Base-by-base conservation (phyloP, 2,113 vertebrate genomes). In the Fulica atra region DNA sequence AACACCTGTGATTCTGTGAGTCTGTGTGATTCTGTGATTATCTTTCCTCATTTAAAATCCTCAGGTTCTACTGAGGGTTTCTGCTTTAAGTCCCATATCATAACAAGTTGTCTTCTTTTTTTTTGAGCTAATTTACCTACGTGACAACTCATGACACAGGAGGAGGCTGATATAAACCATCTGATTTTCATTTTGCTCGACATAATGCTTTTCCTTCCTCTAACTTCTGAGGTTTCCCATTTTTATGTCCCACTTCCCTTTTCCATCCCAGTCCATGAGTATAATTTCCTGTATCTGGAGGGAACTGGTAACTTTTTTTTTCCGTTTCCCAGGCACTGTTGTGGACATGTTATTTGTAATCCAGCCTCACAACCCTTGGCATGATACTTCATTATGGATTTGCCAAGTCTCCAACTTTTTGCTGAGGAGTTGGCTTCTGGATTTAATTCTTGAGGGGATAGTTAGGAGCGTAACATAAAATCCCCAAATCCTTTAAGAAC, bases 311-410 rank as follows among this genome's bases (percentile, higher is more conserved):
- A 29, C 70, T 79, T 36, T 36, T 69, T 80, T 9, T 11, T 72
- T 20, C 71, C 11, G 4, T 42, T 81, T 92, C 82, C 91, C 82
- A 81, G 85, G 26, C 86, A 50, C 4, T 4, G 70, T 71, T 86
- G 64, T 66, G 59, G 82, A 19, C 6, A 59, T 60, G 82, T 76
- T 94, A 51, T 92, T 95, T 95, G 82, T 71, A 88, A 88, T 66
- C 31, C 57, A 64, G 36, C 26, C 38, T 85, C 66, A 2, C 65
- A 81, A 94, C 93, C 91, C 89, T 74, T 35, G 14, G 66, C 29
- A 29, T 1, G 0, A 8, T 81, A 74, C 71, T 79, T 96, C 94
- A 78, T 51, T 66, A 46, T 2, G 13, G 85, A 28, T 89, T 92
- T 85, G 51, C 51, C 17, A 78, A 44, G n/a, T 74, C 61, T 74